These are phyloP conservation scores for Lophotriccus pileatus DNA, from an alignment of 2,797 vertebrate species.

Conservation along the genomic window DNA sequence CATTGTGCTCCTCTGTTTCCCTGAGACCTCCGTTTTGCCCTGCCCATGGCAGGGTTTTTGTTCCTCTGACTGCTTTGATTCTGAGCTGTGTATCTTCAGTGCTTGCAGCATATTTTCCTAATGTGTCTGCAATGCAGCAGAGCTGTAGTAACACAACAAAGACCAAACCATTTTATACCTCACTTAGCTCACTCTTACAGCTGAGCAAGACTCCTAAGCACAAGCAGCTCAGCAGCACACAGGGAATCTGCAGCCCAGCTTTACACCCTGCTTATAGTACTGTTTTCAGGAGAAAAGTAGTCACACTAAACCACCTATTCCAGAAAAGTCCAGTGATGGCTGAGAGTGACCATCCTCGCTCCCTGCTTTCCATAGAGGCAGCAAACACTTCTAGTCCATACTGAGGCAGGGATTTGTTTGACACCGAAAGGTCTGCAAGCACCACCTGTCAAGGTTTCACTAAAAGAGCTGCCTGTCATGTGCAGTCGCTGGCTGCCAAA, in stretches of 20 bases:
- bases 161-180: neutral
- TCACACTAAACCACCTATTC: neutral
- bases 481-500: neutral
- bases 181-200: neutral
- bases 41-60: neutral
- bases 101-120: neutral
- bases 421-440: neutral
- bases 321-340: neutral
- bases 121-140: neutral
- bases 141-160: neutral
- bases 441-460: neutral
- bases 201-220: neutral
- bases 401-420: neutral
- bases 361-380: neutral
- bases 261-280: neutral
- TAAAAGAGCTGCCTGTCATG: neutral
- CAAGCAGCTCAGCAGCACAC: neutral
- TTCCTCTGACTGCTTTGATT: neutral
- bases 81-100: neutral
- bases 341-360: neutral
- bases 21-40: neutral
- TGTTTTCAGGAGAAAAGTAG: neutral
- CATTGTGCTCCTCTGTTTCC: rapidly evolving
- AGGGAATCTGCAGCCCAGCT: neutral
- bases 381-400: neutral